Evolutionary conservation across 2,888 invertebrate genomes (phyloP).

Genomic region (Drosophila kokeensis): DNA sequence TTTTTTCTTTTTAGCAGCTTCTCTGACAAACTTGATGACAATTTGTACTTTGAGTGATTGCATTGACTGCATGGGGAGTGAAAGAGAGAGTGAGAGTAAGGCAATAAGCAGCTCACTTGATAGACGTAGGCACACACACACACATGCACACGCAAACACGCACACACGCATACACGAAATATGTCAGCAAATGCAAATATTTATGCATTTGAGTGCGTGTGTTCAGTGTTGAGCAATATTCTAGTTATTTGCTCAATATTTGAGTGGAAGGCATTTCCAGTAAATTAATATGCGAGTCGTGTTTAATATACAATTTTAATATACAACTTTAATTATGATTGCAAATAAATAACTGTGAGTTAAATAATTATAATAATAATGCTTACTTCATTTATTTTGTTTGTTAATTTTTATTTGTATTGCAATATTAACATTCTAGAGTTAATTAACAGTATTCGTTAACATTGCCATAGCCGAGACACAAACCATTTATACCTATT

Average conservation of each 20-base stretch:
- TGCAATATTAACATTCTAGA: neutral
- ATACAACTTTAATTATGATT: neutral
- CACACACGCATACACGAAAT: neutral
- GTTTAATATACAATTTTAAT: neutral
- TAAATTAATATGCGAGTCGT: neutral
- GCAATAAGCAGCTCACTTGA: constrained; percentile 42
- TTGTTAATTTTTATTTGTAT: neutral
- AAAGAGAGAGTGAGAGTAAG: neutral
- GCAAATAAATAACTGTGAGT: neutral
- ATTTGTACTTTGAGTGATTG: constrained; percentile 76
- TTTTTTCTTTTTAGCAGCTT: constrained; percentile 49
- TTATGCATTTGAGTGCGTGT: constrained; percentile 1
- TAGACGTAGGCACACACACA: constrained; percentile 4
- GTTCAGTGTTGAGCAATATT: constrained; percentile 12
- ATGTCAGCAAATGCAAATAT: neutral
- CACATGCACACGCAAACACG: neutral
- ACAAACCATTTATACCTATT: constrained; percentile 29
- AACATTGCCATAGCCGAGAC: constrained; percentile 1
- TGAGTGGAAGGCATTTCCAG: neutral
- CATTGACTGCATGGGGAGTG: constrained; percentile 15
- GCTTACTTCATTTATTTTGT: neutral
- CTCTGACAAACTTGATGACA: constrained; percentile 60
- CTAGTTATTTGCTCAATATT: constrained; percentile 27
- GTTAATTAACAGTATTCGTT: neutral
- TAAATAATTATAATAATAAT: too few relatives aligned